Conservation (phyloP, 2,113 vertebrate genomes). For the Halcyon senegalensis region DNA sequence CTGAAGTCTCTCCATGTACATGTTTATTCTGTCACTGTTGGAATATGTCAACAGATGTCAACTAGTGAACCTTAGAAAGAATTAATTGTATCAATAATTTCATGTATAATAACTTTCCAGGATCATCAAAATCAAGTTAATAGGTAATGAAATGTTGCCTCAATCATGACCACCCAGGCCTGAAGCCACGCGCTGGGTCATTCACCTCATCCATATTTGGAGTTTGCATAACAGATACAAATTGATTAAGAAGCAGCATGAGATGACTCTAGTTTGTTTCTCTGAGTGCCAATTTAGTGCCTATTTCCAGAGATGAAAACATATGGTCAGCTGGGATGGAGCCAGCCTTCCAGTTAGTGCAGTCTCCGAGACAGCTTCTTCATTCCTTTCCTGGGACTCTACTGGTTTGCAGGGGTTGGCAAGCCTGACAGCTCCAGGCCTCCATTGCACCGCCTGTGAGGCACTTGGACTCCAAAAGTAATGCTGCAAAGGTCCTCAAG, state of each 20-base stretch:
- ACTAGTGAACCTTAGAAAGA: not conserved
- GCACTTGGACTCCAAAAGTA: not conserved
- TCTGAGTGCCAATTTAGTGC: not conserved
- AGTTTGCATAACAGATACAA: not conserved
- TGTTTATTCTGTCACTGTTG: not conserved
- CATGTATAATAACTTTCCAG: not conserved
- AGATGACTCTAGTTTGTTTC: not conserved
- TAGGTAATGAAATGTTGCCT: not conserved
- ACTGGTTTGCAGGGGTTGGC: not conserved
- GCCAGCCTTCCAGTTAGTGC: not conserved
- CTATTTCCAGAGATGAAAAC: not conserved
- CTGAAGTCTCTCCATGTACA: not conserved
- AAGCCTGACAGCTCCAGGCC: not conserved
- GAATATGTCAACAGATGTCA: not conserved
- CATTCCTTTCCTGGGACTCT: not conserved
- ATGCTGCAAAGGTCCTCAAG: not conserved
- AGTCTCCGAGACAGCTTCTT: not conserved
- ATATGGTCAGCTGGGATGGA: not conserved
- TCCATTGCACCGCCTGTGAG: fast-evolving
- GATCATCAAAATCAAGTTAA: not conserved
- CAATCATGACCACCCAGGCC: not conserved
- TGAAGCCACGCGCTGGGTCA: not conserved
- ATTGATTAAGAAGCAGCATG: not conserved
- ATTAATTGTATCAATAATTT: not conserved
- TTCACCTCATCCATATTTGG: not conserved